These are phyloP conservation scores for Clarias magur DNA, from an alignment of 2,113 vertebrate genomes.

Conservation along the genomic window DNA sequence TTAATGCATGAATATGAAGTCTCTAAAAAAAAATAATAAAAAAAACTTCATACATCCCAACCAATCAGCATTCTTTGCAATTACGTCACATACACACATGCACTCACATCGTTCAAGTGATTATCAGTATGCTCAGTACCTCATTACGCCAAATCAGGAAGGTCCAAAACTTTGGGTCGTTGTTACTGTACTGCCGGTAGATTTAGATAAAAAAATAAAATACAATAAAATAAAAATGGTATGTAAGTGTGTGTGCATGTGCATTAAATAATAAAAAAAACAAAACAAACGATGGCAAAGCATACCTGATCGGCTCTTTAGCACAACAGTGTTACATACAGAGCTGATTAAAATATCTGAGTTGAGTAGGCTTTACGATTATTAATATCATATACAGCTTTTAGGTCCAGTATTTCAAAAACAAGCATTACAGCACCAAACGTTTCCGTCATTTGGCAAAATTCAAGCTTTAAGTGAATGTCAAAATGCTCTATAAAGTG, in stretches of 20 bases:
- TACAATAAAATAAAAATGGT: slow-evolving; percentile 58
- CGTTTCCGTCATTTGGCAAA: slow-evolving; percentile 80
- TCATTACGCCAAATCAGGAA: slow-evolving; percentile 69
- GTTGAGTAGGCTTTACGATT: slow-evolving; percentile 77
- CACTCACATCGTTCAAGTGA: slow-evolving; percentile 70
- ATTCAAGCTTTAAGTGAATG: slow-evolving; percentile 86
- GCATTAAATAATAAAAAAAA: slow-evolving; percentile 60
- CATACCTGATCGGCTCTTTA: slow-evolving; percentile 80
- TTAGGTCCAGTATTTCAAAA: slow-evolving; percentile 80
- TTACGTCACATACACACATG: slow-evolving; percentile 48
- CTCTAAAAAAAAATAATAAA: slow-evolving; percentile 55
- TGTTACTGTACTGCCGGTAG: slow-evolving; percentile 72
- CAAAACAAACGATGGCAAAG: slow-evolving; percentile 73
- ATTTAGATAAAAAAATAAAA: slow-evolving; percentile 48
- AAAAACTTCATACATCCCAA: slow-evolving; percentile 57
- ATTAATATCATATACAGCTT: slow-evolving; percentile 80
- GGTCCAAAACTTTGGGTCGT: slow-evolving; percentile 72
- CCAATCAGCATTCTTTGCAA: slow-evolving; percentile 50
- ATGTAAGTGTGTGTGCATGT: slow-evolving; percentile 56
- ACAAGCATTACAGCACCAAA: slow-evolving; percentile 83
- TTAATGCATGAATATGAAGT: slow-evolving; percentile 31
- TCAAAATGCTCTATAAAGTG: slow-evolving; percentile 82
- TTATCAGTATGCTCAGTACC: slow-evolving; percentile 72
- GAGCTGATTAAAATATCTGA: slow-evolving; percentile 80
- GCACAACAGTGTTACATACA: slow-evolving; percentile 81